Percentiles rank a stretch among this genome's conserved stretches.
These are phyloP conservation scores for Trichoplusia ni DNA, from an alignment of 1,140 invertebrate genomes.

Conservation along the genomic window DNA sequence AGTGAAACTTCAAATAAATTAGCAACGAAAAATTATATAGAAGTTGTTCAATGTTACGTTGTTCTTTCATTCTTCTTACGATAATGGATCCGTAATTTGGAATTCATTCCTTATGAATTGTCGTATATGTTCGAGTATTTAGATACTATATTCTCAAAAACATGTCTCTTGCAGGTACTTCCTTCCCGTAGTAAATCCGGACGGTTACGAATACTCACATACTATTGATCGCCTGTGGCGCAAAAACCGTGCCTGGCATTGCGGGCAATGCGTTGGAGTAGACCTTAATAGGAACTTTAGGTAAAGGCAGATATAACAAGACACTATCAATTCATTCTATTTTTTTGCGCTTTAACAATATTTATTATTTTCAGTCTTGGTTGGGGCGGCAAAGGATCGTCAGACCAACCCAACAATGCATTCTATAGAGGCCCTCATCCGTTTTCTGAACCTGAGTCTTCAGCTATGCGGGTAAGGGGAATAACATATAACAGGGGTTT, in stretches of 20 bases:
- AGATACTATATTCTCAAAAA: too few relatives aligned
- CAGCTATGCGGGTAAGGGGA: slow-evolving; percentile 83
- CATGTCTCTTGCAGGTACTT: slow-evolving; percentile 81
- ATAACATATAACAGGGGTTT: too few relatives aligned
- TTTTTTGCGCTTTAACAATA: background rate
- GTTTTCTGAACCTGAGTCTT: slow-evolving; percentile 92
- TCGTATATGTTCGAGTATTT: too few relatives aligned
- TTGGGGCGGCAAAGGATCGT: slow-evolving; percentile 47
- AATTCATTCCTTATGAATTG: too few relatives aligned
- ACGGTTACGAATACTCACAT: slow-evolving; percentile 87
- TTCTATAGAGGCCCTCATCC: slow-evolving; percentile 87
- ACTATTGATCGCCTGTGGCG: slow-evolving; percentile 86
- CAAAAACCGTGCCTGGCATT: slow-evolving; percentile 83
- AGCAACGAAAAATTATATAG: too few relatives aligned
- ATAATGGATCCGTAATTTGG: too few relatives aligned
- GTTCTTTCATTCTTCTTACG: too few relatives aligned
- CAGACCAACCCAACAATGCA: slow-evolving; percentile 67
- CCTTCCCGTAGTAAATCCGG: slow-evolving; percentile 87
- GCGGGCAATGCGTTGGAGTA: slow-evolving; percentile 82
- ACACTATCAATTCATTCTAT: background rate
- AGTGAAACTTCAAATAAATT: too few relatives aligned
- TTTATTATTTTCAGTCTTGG: slow-evolving; percentile 42
- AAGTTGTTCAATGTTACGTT: too few relatives aligned
- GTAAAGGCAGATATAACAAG: too few relatives aligned
- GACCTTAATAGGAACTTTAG: slow-evolving; percentile 86